Evolutionary conservation across 2,113 vertebrate genomes (phyloP), one percentile per base, ranked within the genome.

Genomic region (Pteruthius melanotis): DNA sequence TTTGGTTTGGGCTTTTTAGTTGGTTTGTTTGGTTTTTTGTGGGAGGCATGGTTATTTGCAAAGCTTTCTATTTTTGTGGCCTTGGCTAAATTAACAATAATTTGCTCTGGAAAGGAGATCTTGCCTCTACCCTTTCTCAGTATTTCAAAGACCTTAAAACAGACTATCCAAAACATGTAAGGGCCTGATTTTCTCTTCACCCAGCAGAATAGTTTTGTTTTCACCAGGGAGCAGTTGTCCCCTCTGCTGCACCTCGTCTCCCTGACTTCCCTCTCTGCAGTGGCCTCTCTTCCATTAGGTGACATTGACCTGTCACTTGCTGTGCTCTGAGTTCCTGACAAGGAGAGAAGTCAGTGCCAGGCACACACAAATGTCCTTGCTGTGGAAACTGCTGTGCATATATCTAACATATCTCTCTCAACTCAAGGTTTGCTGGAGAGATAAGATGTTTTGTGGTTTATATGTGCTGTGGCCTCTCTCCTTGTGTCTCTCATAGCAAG

Each of bases 341-440:
- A 65, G 52, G 78, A 87, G 66, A 61, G 52, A 47, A 87, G 42
- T 72, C 87, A 78, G 83, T 80, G 79, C 71, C 79, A 72, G 59
- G 27, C 79, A 92, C 84, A 71, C 68, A 33, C 15, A 7, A 4
- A 50, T 1, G 95, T 91, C 97, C 97, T 97, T 96, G 95, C 79
- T 68, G n/a, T 49, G 52, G 35, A 47, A 89, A 40, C 52, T 75
- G 81, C 83, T 87, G 72, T 8, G 2, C 72, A 30, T 37, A 5
- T 40, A 86, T 96, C 96, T 79, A 2, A 17, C 11, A 2, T 82
- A 45, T 82, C 52, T 79, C 85, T 74, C 53, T 69, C 57, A 26
- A 11, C 31, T 96, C 97, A 97, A 97, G 96, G 96, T 83, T 94
- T 72, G 10, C 60, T 63, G 63, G 42, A 57, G 79, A 91, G 95